A percentile compares a stretch with the other conserved stretches of the same genome.
These are phyloP conservation scores for Suricata suricatta DNA, from an alignment of 2,113 vertebrate species.

Conservation along the genomic window DNA sequence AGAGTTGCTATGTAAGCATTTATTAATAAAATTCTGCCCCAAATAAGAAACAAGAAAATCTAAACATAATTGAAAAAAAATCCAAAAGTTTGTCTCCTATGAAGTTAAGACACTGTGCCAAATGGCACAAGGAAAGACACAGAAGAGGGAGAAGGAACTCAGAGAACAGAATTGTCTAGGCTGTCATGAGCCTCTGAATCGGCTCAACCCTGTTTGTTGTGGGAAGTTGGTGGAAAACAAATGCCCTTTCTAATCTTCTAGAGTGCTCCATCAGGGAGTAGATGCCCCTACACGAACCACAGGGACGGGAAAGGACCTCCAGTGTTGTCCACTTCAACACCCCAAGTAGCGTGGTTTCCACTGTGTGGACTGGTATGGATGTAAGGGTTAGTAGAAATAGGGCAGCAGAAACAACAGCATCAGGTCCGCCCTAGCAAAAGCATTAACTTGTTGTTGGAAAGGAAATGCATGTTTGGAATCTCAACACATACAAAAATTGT, in stretches of 20 bases:
- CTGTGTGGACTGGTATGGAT: background rate
- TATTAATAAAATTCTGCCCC: slow-evolving; percentile 74
- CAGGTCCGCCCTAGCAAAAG: slow-evolving; percentile 73
- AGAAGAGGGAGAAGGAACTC: slow-evolving; percentile 71
- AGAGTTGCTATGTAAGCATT: slow-evolving; percentile 9
- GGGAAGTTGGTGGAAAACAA: slow-evolving; percentile 58
- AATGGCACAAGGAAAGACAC: background rate
- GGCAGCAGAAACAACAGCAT: slow-evolving; percentile 53
- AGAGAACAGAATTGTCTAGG: slow-evolving; percentile 73
- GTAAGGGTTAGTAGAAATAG: slow-evolving; percentile 74
- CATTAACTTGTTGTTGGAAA: slow-evolving; percentile 73
- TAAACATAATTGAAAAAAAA: slow-evolving; percentile 80
- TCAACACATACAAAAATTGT: slow-evolving; percentile 71
- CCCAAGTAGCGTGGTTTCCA: background rate
- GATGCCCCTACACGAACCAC: background rate
- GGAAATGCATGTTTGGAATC: slow-evolving; percentile 76
- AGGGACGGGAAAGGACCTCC: background rate
- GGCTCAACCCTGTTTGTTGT: background rate
- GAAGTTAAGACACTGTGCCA: slow-evolving; percentile 40
- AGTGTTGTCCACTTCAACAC: background rate
- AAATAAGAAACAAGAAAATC: slow-evolving; percentile 81
- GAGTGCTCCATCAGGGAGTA: background rate
- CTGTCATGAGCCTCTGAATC: slow-evolving; percentile 61
- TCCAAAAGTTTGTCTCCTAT: slow-evolving; percentile 69
- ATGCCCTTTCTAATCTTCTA: slow-evolving; percentile 36